Percentiles rank a stretch among this genome's conserved stretches.
Evolutionary conservation across 2,113 vertebrate genomes (phyloP).

Genomic region (Aviceda subcristata): DNA sequence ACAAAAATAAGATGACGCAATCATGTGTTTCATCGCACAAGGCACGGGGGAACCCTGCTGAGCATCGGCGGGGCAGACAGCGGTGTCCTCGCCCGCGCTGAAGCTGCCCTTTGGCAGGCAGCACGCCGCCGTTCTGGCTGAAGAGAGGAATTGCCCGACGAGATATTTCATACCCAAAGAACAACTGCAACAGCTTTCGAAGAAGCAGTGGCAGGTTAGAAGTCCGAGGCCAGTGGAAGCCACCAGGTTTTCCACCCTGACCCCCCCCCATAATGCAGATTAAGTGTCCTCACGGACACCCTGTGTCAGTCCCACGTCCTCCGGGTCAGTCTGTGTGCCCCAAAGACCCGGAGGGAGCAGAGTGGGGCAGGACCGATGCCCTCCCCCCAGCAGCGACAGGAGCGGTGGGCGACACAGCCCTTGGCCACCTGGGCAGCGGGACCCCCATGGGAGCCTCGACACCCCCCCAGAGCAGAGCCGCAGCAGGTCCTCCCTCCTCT

Average conservation of each 20-base stretch:
- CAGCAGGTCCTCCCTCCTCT: neutral
- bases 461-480: neutral
- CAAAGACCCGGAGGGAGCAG: no score
- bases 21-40: neutral
- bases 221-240: neutral
- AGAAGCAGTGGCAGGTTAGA: neutral
- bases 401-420: neutral
- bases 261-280: neutral
- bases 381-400: neutral
- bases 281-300: no score
- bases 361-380: rapidly evolving
- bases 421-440: neutral
- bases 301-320: neutral
- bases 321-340: neutral
- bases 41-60: neutral
- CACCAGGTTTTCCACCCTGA: neutral
- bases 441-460: neutral
- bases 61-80: neutral
- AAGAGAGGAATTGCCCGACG: neutral
- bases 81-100: neutral
- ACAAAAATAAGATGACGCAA: neutral
- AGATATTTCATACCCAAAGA: neutral
- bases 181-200: neutral
- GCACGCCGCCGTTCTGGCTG: neutral
- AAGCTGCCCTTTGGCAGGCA: neutral